These are phyloP conservation scores for Reinhardtius hippoglossoides DNA, from an alignment of 2,113 vertebrate genomes.

Conservation along the genomic window DNA sequence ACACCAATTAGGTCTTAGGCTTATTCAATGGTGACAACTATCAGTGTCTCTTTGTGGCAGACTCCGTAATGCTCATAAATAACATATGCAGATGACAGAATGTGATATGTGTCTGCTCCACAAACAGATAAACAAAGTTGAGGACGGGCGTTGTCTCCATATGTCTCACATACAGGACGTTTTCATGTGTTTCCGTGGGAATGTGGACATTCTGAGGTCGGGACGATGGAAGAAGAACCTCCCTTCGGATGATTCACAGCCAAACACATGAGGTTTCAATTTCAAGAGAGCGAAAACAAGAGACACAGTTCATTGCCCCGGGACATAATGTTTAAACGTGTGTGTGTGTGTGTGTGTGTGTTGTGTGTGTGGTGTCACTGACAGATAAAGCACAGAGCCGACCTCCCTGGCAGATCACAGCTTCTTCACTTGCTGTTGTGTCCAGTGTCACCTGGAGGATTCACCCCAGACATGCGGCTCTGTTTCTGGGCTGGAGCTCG, in stretches of 20 bases:
- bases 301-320: slow-evolving; percentile 66
- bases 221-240: slow-evolving; percentile 8
- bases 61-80: no score
- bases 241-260: slow-evolving; percentile 46
- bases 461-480: slow-evolving; percentile 73
- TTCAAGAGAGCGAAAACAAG: slow-evolving; percentile 16
- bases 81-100: no score
- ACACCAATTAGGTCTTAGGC: no score
- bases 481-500: slow-evolving; percentile 30
- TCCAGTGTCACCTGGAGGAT: slow-evolving; percentile 34
- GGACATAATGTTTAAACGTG: slow-evolving; percentile 65
- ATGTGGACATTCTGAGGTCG: slow-evolving; percentile 21
- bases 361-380: slow-evolving; percentile 45
- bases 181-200: background rate
- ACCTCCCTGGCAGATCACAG: slow-evolving; percentile 53
- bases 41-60: no score
- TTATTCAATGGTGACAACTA: no score
- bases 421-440: slow-evolving; percentile 43
- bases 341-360: slow-evolving; percentile 14
- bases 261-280: slow-evolving; percentile 49
- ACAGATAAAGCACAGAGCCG: slow-evolving; percentile 71
- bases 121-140: background rate
- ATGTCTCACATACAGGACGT: background rate
- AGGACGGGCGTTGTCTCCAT: background rate
- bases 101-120: no score